Evolutionary conservation across 1,140 invertebrate genomes (phyloP), one percentile per base, ranked within the genome.

Genomic region (Drosophila truncata): DNA sequence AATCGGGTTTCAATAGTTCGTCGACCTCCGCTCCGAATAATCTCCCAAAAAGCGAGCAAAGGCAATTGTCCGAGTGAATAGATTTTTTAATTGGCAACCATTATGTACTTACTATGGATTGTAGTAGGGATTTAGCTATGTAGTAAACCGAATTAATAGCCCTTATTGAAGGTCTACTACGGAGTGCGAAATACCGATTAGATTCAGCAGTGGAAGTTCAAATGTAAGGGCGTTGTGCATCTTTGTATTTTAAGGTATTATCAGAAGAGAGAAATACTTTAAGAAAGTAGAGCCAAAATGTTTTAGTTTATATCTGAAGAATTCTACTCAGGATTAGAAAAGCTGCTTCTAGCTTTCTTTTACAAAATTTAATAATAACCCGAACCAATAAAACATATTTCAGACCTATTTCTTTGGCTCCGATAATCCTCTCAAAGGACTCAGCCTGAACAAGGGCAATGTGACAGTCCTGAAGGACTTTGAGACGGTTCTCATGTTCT

Each of bases 351-450:
- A 29, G 29, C 29, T 29, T 29, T 29, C 29, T 29, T 29, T 29
- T 11, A 13, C 27, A 27, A 27, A 27, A 27, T 4, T 13, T 13
- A 6, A 13, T 11, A 20, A 2, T 8, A 20, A n/a, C n/a, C n/a
- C 13, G 2, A 23, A 23, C 25, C 1, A 25, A 25, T 4, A 25
- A 47, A 14, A 23, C 25, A 14, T 27, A 49, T 47, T 49, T 10
- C 35, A 42, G 96, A 97, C 95, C 31, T 97, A 97, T 88, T 96
- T 97, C 59, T 96, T 96, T 63, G 95, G 96, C 2, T 94, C 95
- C 71, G 96, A 97, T 81, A 96, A 96, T 27, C 97, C 97, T 62
- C 93, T 97, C 1, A 96, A 96, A 9, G 96, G 96, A 2, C 91
- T 97, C 54, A 96, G 96, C 4, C 93, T 97, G 23, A 97, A 96